phyloP scores from a whole-genome alignment of 35 echinoderm and acorn worm species.

The Apostichopus japonicus region DNA sequence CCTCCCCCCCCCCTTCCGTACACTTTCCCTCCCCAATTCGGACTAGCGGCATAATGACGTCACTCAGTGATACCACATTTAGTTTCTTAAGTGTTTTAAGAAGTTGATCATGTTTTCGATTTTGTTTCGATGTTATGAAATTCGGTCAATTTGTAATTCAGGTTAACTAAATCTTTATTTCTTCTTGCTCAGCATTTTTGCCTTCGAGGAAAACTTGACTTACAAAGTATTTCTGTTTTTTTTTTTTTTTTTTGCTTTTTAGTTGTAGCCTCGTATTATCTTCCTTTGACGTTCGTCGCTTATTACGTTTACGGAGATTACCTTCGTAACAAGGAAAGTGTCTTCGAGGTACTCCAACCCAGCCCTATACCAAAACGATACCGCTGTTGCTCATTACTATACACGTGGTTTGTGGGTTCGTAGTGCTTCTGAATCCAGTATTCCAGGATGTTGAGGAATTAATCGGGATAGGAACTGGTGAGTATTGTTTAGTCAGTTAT shows the following conservation, averaged over 20 bases:
- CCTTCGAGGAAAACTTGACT: no score
- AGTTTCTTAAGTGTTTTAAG: no score
- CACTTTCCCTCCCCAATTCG: no score
- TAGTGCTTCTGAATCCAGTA: background rate
- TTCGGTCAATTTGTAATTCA: no score
- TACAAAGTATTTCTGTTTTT: no score
- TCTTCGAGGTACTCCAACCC: background rate
- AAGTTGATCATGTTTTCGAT: no score
- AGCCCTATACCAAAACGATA: background rate
- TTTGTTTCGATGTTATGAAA: no score
- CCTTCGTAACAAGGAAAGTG: background rate
- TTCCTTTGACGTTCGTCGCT: constrained; percentile 15
- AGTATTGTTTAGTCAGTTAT: background rate
- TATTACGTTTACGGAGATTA: constrained; percentile 37
- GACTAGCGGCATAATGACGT: no score
- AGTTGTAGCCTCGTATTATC: constrained; percentile 38
- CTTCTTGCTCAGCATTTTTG: no score
- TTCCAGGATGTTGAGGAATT: constrained; percentile 31
- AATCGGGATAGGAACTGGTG: constrained; percentile 7
- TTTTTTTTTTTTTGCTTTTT: background rate
- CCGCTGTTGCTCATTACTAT: background rate
- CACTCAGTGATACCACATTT: no score
- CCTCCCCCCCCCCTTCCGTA: no score
- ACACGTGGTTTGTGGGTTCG: background rate
- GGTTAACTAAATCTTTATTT: no score